Evolutionary conservation across 2,113 vertebrate species (phyloP).

Genomic region (Centropus bengalensis): DNA sequence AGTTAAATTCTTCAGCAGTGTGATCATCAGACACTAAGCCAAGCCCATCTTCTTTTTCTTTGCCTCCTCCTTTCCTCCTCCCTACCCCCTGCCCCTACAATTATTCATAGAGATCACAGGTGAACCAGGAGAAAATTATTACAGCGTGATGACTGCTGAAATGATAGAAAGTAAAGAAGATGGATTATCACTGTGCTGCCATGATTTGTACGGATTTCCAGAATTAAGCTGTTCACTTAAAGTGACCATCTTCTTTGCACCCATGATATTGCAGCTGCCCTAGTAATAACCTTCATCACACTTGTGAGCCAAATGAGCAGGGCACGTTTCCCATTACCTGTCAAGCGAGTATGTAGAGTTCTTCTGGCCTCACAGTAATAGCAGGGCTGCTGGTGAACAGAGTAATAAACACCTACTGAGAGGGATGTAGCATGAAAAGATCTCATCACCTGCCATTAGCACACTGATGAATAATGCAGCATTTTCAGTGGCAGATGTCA

Average conservation of each 20-base stretch:
- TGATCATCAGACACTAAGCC: constrained; percentile 67
- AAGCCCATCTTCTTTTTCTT: constrained; percentile 68
- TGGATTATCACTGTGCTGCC: constrained; percentile 79
- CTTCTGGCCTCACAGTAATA: constrained; percentile 83
- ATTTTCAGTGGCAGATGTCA: constrained; percentile 84
- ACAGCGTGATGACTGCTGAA: constrained; percentile 79
- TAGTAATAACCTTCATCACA: constrained; percentile 84
- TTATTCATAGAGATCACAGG: constrained; percentile 81
- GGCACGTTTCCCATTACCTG: constrained; percentile 86
- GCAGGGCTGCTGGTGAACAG: constrained; percentile 85
- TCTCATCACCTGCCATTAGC: constrained; percentile 90
- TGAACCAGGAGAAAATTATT: constrained; percentile 80
- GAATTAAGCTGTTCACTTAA: constrained; percentile 84
- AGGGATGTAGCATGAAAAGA: constrained; percentile 87
- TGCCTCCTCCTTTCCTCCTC: background rate
- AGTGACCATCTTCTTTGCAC: constrained; percentile 79
- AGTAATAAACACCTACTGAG: constrained; percentile 88
- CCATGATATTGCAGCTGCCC: constrained; percentile 75
- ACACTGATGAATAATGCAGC: constrained; percentile 87
- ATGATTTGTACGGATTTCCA: constrained; percentile 84
- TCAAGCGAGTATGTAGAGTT: constrained; percentile 83
- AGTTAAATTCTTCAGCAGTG: constrained; percentile 69
- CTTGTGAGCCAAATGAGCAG: constrained; percentile 83
- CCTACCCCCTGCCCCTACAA: background rate
- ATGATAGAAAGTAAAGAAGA: constrained; percentile 82